Conservation (phyloP, 2,113 vertebrate species). For the Anseranas semipalmata region DNA sequence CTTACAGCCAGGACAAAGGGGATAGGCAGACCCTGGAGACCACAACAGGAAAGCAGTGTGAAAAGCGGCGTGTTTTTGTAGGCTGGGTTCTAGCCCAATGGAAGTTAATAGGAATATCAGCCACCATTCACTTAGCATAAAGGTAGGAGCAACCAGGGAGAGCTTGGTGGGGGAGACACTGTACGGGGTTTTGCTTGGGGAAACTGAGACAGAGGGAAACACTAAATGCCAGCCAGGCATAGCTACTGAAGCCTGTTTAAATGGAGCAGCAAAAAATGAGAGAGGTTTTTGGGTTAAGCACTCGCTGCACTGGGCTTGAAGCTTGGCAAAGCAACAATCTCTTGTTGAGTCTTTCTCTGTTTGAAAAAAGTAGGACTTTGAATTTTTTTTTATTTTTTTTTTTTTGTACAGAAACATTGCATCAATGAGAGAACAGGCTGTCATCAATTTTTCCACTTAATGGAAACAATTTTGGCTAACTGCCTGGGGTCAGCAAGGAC, state of each 20-base stretch:
- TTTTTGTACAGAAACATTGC: background rate
- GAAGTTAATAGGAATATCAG: background rate
- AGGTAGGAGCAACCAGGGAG: background rate
- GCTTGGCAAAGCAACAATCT: background rate
- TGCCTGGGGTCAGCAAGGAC: background rate
- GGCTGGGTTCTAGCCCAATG: background rate
- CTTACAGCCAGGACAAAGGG: background rate
- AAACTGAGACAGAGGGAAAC: background rate
- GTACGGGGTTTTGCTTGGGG: background rate
- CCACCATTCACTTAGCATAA: background rate
- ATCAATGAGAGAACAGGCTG: background rate
- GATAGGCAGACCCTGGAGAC: background rate
- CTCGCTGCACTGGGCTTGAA: background rate
- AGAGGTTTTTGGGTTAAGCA: background rate
- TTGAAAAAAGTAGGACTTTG: background rate
- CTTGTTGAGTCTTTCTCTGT: background rate
- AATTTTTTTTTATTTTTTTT: background rate
- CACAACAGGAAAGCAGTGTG: background rate
- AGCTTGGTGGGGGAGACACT: background rate
- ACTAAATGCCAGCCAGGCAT: background rate
- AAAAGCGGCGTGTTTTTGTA: background rate
- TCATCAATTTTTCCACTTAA: background rate
- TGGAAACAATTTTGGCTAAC: constrained; percentile 10
- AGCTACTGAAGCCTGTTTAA: background rate
- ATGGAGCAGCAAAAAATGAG: background rate